phyloP scores from a whole-genome alignment of 2,888 invertebrate genomes.

The Zygothrica quintamaculata region DNA sequence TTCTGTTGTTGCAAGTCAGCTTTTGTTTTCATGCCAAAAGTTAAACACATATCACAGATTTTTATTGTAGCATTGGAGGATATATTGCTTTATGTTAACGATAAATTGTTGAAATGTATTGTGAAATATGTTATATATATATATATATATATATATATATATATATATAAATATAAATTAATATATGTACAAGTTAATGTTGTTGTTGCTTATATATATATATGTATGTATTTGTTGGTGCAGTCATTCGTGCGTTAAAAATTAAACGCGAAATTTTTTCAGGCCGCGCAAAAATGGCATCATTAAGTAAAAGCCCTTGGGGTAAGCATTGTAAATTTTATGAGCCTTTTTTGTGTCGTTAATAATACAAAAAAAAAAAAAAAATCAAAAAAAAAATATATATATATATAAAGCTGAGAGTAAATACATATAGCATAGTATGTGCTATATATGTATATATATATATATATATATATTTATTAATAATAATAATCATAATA shows the following conservation, averaged over 20 bases:
- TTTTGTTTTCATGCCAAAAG: no score
- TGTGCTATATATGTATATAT: constrained; percentile 30
- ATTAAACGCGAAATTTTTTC: constrained; percentile 77
- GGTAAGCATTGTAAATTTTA: constrained; percentile 78
- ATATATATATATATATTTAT: constrained; percentile 17
- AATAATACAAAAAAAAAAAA: constrained; percentile 72
- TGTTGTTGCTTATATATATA: constrained; percentile 19
- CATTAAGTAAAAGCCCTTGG: constrained; percentile 74
- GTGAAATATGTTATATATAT: constrained; percentile 42
- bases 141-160: constrained; percentile 8
- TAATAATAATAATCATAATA: constrained; percentile 28
- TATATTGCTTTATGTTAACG: background rate
- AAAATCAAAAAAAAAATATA: constrained; percentile 5
- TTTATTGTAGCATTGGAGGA: background rate
- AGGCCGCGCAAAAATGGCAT: constrained; percentile 75
- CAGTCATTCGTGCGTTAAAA: constrained; percentile 77
- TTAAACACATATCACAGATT: no score
- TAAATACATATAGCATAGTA: constrained; percentile 5
- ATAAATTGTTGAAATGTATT: constrained; percentile 34
- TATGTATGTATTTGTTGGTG: constrained; percentile 56
- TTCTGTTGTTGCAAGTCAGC: no score
- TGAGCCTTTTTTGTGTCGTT: constrained; percentile 78
- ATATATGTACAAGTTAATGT: background rate
- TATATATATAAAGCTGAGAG: no score
- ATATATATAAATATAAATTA: background rate